Conservation (phyloP, 2,797 vertebrate species). For the Pangasius krempfi region DNA sequence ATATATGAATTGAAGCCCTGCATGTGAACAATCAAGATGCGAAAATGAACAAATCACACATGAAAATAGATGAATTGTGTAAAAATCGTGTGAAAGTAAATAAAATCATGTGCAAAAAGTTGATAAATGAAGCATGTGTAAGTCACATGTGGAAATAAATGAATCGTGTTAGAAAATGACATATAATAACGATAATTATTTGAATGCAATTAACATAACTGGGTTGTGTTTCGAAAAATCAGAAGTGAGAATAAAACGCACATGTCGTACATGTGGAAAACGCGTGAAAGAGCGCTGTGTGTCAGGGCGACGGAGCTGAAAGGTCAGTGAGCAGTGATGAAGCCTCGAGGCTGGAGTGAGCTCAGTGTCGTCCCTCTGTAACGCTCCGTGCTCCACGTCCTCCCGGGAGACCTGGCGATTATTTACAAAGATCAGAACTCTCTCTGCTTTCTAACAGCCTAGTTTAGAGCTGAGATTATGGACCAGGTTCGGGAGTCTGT, state of each 20-base stretch:
- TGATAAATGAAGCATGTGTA: too few relatives aligned
- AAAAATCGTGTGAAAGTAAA: background rate
- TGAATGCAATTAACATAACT: background rate
- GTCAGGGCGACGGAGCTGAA: slow-evolving; percentile 21
- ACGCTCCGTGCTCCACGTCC: slow-evolving; percentile 30
- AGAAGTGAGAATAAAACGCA: too few relatives aligned
- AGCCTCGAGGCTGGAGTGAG: slow-evolving; percentile 44
- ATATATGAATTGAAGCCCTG: background rate
- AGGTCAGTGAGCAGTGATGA: slow-evolving; percentile 51
- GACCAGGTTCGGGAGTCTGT: background rate
- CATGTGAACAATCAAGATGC: background rate
- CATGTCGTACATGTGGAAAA: background rate
- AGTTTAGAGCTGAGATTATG: background rate
- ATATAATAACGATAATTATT: background rate
- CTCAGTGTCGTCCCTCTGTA: slow-evolving; percentile 29
- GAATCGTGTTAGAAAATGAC: background rate
- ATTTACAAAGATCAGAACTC: slow-evolving; percentile 21
- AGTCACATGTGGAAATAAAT: background rate
- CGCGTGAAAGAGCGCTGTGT: background rate
- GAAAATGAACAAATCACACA: background rate
- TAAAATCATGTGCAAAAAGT: background rate
- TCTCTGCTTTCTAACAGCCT: background rate
- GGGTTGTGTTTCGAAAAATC: too few relatives aligned
- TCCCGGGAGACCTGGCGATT: slow-evolving; percentile 18
- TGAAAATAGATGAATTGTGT: background rate